Conservation (phyloP, 1,140 invertebrate genomes). For the Tigriopus japonicus region DNA sequence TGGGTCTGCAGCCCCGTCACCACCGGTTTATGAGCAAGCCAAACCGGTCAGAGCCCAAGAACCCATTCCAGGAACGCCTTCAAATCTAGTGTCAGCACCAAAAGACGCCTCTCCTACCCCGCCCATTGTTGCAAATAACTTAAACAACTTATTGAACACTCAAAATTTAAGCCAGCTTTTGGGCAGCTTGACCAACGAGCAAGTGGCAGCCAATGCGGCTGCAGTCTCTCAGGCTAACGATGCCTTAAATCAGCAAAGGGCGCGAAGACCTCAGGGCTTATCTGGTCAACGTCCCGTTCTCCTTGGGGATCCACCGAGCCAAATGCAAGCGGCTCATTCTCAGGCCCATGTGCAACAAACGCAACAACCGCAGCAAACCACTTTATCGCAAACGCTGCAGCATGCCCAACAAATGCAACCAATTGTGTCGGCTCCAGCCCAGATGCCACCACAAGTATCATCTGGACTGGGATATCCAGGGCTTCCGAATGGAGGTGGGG, state of each 20-base stretch:
- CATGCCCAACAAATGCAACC: no score
- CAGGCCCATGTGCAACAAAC: not conserved
- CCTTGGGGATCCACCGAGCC: not conserved
- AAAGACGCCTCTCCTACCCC: not conserved
- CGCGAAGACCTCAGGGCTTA: not conserved
- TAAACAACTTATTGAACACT: constrained; percentile 6
- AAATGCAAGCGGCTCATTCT: not conserved
- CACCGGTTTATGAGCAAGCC: not conserved
- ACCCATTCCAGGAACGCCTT: not conserved
- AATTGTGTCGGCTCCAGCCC: no score
- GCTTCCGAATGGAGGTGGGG: no score
- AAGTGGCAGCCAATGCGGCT: not conserved
- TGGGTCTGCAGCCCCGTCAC: not conserved
- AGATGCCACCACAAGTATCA: no score
- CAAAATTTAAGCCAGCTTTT: constrained; percentile 8
- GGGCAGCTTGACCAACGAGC: constrained; percentile 1
- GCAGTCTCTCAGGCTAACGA: not conserved
- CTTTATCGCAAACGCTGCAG: no score
- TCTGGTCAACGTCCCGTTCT: not conserved
- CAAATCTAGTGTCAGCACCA: not conserved
- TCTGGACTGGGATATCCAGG: no score
- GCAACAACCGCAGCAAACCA: not conserved
- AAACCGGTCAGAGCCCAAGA: not conserved
- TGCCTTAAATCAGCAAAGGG: not conserved
- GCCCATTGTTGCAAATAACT: not conserved